phyloP scores from a whole-genome alignment of 2,888 invertebrate genomes.

The Trissoscelio sp. region DNA sequence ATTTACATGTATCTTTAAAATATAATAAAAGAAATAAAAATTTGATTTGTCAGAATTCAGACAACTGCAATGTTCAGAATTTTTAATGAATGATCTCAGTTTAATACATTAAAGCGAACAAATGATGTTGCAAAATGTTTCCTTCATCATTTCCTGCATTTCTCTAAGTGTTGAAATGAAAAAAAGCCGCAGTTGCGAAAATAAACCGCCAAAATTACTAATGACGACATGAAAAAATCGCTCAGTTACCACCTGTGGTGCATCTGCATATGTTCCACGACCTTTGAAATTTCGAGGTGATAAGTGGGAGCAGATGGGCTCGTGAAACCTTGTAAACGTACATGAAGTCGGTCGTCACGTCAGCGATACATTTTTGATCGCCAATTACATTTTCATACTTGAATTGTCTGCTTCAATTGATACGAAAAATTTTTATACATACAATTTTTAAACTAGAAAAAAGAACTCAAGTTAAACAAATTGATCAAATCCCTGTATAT shows the following conservation, averaged over 20 bases:
- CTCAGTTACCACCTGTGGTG: constrained; percentile 69
- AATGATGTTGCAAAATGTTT: too few relatives aligned
- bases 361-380: constrained; percentile 42
- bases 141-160: not conserved
- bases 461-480: too few relatives aligned
- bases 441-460: too few relatives aligned
- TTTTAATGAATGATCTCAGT: too few relatives aligned
- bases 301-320: constrained; percentile 75
- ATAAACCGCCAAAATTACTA: constrained; percentile 34
- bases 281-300: constrained; percentile 53
- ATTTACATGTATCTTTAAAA: too few relatives aligned
- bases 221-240: constrained; percentile 38
- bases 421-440: constrained; percentile 17
- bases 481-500: too few relatives aligned
- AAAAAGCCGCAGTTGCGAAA: constrained; percentile 35
- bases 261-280: constrained; percentile 56
- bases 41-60: too few relatives aligned
- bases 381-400: constrained; percentile 27
- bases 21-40: too few relatives aligned
- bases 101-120: too few relatives aligned
- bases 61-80: too few relatives aligned
- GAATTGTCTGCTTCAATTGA: constrained; percentile 6
- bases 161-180: too few relatives aligned
- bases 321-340: constrained; percentile 74
- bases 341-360: constrained; percentile 43